phyloP scores from a whole-genome alignment of 2,797 vertebrate species.

The Merluccius polli region DNA sequence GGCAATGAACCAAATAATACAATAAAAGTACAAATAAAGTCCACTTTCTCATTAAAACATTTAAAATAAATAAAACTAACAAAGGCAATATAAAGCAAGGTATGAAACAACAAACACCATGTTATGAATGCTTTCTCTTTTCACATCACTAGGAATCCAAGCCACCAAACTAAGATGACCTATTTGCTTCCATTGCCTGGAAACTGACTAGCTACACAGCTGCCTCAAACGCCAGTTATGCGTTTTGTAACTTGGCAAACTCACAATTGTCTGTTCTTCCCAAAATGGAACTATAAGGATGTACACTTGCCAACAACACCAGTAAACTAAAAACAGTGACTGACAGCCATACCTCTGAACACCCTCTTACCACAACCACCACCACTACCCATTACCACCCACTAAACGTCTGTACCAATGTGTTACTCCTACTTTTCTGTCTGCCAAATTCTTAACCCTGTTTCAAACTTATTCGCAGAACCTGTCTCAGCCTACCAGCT shows the following conservation, averaged over 20 bases:
- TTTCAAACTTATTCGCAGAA: background rate
- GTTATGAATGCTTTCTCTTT: background rate
- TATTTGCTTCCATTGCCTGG: background rate
- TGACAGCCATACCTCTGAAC: background rate
- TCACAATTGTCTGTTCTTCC: background rate
- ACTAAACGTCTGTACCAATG: background rate
- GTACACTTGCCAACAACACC: background rate
- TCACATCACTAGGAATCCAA: background rate
- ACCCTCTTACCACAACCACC: background rate
- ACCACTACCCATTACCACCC: background rate
- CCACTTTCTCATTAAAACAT: background rate
- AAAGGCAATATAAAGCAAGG: background rate
- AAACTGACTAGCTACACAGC: background rate
- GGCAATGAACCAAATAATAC: background rate
- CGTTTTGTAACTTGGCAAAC: background rate
- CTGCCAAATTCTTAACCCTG: constrained; percentile 1
- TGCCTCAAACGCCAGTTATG: background rate
- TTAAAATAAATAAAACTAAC: background rate
- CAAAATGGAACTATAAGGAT: background rate
- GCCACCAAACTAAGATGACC: background rate
- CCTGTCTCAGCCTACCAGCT: constrained; percentile 1
- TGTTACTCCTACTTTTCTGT: background rate
- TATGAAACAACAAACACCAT: background rate
- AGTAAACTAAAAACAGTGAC: background rate
- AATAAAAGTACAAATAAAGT: background rate